These are phyloP conservation scores for Mythimna ferrago DNA, from an alignment of 2,888 invertebrate species.

Conservation along the genomic window DNA sequence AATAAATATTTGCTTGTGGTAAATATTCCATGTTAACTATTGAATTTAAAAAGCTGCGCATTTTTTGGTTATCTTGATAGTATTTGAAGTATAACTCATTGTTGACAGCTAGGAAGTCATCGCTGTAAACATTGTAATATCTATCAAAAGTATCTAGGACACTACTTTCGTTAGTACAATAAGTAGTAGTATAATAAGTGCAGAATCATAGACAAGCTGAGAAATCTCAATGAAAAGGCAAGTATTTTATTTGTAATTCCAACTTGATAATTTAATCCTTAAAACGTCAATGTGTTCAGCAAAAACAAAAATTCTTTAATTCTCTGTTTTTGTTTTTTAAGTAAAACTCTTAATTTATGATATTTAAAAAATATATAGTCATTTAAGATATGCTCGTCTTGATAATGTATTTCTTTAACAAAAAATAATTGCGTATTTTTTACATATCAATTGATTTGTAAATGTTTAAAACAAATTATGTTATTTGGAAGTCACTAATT, in stretches of 20 bases:
- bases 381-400: constrained; percentile 19
- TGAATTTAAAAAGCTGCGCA: background rate
- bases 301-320: background rate
- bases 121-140: background rate
- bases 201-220: constrained; percentile 8
- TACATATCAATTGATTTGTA: constrained; percentile 13
- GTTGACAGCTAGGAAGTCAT: background rate
- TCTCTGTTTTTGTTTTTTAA: background rate
- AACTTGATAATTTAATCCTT: background rate
- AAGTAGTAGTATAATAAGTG: too few species aligned
- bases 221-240: background rate
- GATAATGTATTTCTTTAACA: constrained; percentile 1
- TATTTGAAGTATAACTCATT: background rate
- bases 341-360: constrained; percentile 19
- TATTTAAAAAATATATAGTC: constrained; percentile 8
- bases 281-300: background rate
- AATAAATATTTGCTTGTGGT: too few species aligned
- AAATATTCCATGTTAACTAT: background rate
- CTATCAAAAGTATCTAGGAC: background rate
- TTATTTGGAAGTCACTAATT: constrained; percentile 42
- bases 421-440: background rate
- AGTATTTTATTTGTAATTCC: background rate
- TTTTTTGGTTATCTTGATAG: background rate
- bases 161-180: background rate
- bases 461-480: constrained; percentile 23